Evolutionary conservation across 2,113 vertebrate genomes (phyloP).

Genomic region (Chloebia gouldiae): DNA sequence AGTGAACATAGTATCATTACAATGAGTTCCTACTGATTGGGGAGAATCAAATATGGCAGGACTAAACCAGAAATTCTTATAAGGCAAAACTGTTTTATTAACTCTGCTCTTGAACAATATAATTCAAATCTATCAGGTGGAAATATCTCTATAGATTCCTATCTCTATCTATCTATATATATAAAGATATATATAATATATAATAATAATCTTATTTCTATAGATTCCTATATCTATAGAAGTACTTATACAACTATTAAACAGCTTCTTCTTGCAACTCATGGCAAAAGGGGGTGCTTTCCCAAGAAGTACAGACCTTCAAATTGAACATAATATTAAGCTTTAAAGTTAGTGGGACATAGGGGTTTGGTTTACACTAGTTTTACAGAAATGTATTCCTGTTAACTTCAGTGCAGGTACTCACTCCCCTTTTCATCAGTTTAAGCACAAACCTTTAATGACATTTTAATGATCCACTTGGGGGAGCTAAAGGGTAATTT

Average conservation of each 20-base stretch:
- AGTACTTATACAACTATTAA: neutral
- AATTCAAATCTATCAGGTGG: neutral
- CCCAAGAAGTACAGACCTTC: neutral
- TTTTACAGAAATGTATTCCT: neutral
- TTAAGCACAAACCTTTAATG: conserved; percentile 19
- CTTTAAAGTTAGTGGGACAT: neutral
- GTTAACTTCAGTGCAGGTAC: neutral
- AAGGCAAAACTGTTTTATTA: neutral
- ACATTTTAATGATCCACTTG: conserved; percentile 44
- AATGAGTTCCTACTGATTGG: neutral
- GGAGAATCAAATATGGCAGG: neutral
- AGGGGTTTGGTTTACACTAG: neutral
- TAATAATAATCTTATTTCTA: neutral
- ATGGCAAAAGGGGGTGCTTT: neutral
- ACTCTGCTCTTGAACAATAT: neutral
- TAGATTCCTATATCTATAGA: neutral
- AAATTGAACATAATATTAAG: neutral
- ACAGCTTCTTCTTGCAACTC: neutral
- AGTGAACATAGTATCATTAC: neutral
- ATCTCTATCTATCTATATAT: neutral
- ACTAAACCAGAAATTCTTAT: neutral
- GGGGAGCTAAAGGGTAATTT: conserved; percentile 62
- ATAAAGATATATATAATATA: too few relatives aligned
- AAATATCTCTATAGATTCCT: neutral
- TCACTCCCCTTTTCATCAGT: neutral